These are phyloP conservation scores for Lottia scabra DNA, from an alignment of 2,888 invertebrate species.

Conservation along the genomic window DNA sequence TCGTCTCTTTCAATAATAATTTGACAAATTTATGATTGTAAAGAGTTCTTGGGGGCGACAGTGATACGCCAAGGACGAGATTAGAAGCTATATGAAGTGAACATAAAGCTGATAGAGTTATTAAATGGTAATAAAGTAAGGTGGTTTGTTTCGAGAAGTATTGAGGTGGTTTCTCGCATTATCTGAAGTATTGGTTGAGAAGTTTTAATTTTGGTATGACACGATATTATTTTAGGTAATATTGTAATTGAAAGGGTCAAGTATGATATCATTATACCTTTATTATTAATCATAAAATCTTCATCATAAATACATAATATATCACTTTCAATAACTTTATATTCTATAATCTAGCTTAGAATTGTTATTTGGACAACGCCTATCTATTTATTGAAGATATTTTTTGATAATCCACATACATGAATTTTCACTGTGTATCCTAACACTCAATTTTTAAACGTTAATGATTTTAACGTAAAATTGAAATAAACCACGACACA, in stretches of 20 bases:
- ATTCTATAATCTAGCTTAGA: too few species aligned
- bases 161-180: neutral
- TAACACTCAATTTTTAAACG: too few species aligned
- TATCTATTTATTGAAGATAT: too few species aligned
- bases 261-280: neutral
- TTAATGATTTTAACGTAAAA: too few species aligned
- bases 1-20: neutral
- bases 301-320: neutral
- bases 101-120: neutral
- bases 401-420: too few species aligned
- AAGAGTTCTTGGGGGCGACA: slow-evolving; percentile 1
- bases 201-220: neutral
- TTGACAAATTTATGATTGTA: neutral
- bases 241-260: neutral
- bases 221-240: neutral
- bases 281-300: slow-evolving; percentile 3
- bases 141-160: neutral
- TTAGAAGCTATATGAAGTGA: neutral
- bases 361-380: too few species aligned
- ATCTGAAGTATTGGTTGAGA: neutral
- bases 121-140: slow-evolving; percentile 1
- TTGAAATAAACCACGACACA: too few species aligned
- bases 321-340: too few species aligned
- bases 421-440: too few species aligned
- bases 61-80: neutral